A percentile compares a stretch with the other conserved stretches of the same genome.
Evolutionary conservation across 1,140 invertebrate genomes (phyloP).

Genomic region (Goniozus legneri): DNA sequence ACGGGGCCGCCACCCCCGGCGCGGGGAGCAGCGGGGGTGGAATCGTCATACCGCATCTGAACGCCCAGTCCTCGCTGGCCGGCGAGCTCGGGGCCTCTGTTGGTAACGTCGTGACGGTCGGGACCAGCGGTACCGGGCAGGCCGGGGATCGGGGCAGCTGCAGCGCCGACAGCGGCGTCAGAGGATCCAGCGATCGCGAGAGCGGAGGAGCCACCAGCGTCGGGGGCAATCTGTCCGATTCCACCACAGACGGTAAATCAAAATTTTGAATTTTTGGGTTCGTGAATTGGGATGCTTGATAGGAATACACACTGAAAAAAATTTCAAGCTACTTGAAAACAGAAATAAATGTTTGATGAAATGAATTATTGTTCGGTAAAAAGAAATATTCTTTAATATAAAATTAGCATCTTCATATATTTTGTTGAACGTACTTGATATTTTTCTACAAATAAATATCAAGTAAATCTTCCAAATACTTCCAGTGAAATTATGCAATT

Average conservation of each 20-base stretch:
- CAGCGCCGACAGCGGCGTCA: slow-evolving; percentile 81
- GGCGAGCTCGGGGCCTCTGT: slow-evolving; percentile 38
- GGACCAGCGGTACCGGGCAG: slow-evolving; percentile 51
- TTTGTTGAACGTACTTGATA: too few species aligned
- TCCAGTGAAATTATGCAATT: too few species aligned
- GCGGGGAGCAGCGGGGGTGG: slow-evolving; percentile 54
- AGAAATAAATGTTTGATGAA: too few species aligned
- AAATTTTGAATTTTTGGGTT: neutral
- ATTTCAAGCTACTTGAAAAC: too few species aligned
- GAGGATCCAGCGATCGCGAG: slow-evolving; percentile 77
- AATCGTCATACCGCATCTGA: slow-evolving; percentile 43
- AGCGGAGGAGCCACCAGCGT: slow-evolving; percentile 69
- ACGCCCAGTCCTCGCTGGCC: slow-evolving; percentile 38
- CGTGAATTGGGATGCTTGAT: too few species aligned
- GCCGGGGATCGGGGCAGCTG: slow-evolving; percentile 78
- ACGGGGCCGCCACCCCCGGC: slow-evolving; percentile 63
- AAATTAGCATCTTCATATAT: too few species aligned
- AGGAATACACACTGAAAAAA: too few species aligned
- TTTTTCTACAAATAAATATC: too few species aligned
- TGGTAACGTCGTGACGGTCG: slow-evolving; percentile 23
- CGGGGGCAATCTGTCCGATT: slow-evolving; percentile 73
- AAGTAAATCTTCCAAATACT: too few species aligned
- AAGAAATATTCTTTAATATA: too few species aligned
- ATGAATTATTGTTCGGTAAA: too few species aligned
- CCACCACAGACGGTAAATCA: slow-evolving; percentile 67